phyloP scores from a whole-genome alignment of 2,888 invertebrate species.

The Eupithecia subumbrata region DNA sequence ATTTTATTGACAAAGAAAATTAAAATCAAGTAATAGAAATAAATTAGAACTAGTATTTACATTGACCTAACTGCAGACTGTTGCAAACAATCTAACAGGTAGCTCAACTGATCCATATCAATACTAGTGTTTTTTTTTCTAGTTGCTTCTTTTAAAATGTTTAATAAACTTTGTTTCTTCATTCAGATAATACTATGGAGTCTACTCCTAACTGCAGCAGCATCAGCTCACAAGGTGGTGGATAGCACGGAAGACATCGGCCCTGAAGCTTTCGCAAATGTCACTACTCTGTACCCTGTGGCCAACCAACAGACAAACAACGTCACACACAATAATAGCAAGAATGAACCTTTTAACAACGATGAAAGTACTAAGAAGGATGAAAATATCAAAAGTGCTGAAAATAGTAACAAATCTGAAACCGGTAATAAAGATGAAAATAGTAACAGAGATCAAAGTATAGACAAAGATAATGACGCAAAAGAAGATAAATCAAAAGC shows the following conservation, averaged over 20 bases:
- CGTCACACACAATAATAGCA: constrained; percentile 26
- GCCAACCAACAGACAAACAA: constrained; percentile 41
- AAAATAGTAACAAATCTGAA: background rate
- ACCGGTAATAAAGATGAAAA: constrained; percentile 13
- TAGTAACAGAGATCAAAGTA: constrained; percentile 26
- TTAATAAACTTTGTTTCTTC: background rate
- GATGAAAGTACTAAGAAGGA: constrained; percentile 22
- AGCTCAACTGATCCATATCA: too few relatives aligned
- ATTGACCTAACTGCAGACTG: too few relatives aligned
- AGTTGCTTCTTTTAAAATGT: background rate
- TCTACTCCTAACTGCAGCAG: constrained; percentile 47
- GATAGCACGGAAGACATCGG: constrained; percentile 54
- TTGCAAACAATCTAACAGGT: too few relatives aligned
- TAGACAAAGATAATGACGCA: constrained; percentile 23
- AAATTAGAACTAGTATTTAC: too few relatives aligned
- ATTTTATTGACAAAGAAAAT: too few relatives aligned
- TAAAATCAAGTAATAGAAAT: too few relatives aligned
- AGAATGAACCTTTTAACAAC: constrained; percentile 30
- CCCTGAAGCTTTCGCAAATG: constrained; percentile 51
- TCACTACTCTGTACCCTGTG: constrained; percentile 69
- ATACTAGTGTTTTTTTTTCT: background rate
- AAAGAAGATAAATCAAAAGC: constrained; percentile 39
- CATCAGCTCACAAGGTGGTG: constrained; percentile 49
- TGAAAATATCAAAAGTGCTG: constrained; percentile 17
- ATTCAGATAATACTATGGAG: constrained; percentile 56